Base-by-base conservation (phyloP, 2,113 vertebrate species). In the Heterotilapia buettikoferi region DNA sequence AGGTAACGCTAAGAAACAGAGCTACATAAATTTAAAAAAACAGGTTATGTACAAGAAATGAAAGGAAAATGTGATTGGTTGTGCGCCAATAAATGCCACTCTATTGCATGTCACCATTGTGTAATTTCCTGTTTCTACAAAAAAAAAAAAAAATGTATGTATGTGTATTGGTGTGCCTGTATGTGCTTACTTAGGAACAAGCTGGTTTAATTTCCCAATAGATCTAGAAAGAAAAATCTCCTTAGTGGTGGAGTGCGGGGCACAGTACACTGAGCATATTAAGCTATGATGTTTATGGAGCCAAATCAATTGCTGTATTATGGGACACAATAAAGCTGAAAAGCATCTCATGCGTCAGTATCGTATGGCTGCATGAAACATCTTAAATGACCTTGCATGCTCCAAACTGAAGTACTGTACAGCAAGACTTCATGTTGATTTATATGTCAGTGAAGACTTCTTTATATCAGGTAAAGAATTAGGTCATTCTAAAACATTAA, bases 191-290 rank as follows among this genome's bases (percentile, higher is more conserved):
- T 90, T 84, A 80, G 86, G 84, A 83, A 91, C 33, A 82, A 86
- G 86, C 79, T 38, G 80, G 31, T 92, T 95, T 95, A 93, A 96
- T 96, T 95, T 96, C 95, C 93, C 95, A 90, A 43, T 93, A 93
- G 92, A 94, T 90, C 82, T 83, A 84, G 92, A 82, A 84, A 94
- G 92, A 91, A 92, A 92, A 94, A 93, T 94, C 94, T 94, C 94
- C 90, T 93, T 81, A 66, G 93, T 79, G 94, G 82, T 85, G 66
- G 63, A 54, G 88, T 8, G 86, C 80, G 52, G 54, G 38, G 86
- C 92, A 53, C 91, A 92, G 86, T 85, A 38, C 92, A 53, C 93
- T 79, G 92, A 94, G 95, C 89, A 90, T 92, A 95, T 95, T 94
- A 94, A 87, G 86, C 89, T 87, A 89, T 95, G 93, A 93, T 93